These are phyloP conservation scores for Mylabris sibirica DNA, from an alignment of 2,888 invertebrate genomes.

Conservation along the genomic window DNA sequence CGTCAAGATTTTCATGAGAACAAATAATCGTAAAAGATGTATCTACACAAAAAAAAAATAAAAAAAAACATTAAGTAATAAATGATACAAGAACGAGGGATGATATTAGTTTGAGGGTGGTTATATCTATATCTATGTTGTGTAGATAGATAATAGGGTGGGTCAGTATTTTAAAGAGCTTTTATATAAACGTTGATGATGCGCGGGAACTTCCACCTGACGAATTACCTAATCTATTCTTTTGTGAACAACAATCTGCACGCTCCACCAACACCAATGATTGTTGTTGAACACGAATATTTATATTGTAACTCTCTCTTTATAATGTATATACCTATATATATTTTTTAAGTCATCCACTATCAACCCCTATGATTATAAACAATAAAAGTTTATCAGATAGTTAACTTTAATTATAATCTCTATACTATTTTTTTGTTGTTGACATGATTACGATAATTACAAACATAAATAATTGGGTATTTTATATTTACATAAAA, in stretches of 20 bases:
- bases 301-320: constrained; percentile 42
- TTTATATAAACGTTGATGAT: constrained; percentile 26
- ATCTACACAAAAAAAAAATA: neutral
- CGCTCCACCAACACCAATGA: constrained; percentile 51
- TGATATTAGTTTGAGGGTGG: neutral
- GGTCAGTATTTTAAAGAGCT: constrained; percentile 47
- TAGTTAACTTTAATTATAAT: constrained; percentile 4
- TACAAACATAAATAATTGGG: neutral
- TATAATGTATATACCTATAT: too few species aligned
- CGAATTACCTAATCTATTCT: constrained; percentile 50
- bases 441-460: neutral
- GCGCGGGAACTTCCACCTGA: constrained; percentile 50
- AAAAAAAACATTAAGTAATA: neutral
- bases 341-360: too few species aligned
- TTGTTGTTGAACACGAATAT: constrained; percentile 55
- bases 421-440: neutral
- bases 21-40: neutral
- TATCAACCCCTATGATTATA: neutral
- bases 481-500: neutral
- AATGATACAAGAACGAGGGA: neutral
- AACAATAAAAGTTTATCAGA: constrained; percentile 22
- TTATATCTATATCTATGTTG: neutral
- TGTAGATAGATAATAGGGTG: constrained; percentile 28
- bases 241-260: constrained; percentile 50
- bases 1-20: neutral